Conservation (phyloP, 2,888 invertebrate genomes). For the Cephus pygmeus region DNA sequence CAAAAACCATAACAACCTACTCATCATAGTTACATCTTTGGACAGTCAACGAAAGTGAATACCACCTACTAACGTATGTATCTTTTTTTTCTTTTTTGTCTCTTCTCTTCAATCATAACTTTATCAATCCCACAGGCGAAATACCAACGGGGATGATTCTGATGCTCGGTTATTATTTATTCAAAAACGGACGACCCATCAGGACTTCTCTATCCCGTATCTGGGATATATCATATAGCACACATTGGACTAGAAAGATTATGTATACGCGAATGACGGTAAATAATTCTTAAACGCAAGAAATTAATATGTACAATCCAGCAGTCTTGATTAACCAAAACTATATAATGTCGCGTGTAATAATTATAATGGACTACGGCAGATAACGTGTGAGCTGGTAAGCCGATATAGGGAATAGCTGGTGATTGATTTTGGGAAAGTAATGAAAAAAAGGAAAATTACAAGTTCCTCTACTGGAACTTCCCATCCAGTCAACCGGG, state of each 20-base stretch:
- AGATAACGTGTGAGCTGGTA: not conserved
- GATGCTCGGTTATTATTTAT: not conserved
- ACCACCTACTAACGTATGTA: not conserved
- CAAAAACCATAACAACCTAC: slow-evolving; percentile 36
- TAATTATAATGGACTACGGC: not conserved
- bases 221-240: slow-evolving; percentile 26
- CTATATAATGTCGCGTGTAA: slow-evolving; percentile 18
- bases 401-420: not conserved
- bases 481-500: not conserved
- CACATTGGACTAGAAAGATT: slow-evolving; percentile 44
- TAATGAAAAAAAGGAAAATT: not conserved
- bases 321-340: slow-evolving; percentile 42
- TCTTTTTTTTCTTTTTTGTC: not conserved
- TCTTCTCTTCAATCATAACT: not conserved
- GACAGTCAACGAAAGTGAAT: slow-evolving; percentile 50
- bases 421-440: not conserved
- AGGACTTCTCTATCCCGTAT: not conserved
- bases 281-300: slow-evolving; percentile 35
- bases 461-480: not conserved
- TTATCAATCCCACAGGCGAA: not conserved
- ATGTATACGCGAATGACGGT: slow-evolving; percentile 30
- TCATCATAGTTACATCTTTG: slow-evolving; percentile 56
- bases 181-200: not conserved
- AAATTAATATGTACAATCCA: slow-evolving; percentile 43
- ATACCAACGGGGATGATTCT: not conserved